Evolutionary conservation across 1,140 invertebrate species (phyloP).

Genomic region (Drosophila kepulauana): DNA sequence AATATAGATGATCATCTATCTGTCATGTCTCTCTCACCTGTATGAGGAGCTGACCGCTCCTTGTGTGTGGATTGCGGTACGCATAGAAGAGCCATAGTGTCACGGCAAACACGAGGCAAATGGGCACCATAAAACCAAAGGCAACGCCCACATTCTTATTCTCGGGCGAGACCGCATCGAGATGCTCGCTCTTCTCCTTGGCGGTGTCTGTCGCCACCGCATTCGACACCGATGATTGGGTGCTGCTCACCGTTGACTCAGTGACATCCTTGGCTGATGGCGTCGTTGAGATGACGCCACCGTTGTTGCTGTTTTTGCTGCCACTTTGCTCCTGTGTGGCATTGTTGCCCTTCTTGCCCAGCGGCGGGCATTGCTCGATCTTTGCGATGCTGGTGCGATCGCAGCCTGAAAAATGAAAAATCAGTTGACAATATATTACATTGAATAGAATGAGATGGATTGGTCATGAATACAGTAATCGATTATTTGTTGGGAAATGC

Average conservation of each 20-base stretch:
- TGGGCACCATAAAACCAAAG: conserved; percentile 80
- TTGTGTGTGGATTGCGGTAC: conserved; percentile 97
- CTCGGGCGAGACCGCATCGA: conserved; percentile 54
- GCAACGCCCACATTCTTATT: conserved; percentile 74
- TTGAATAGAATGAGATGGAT: conserved; percentile 1
- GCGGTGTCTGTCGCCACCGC: background rate
- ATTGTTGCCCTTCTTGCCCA: conserved; percentile 78
- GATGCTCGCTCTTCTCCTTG: conserved; percentile 44
- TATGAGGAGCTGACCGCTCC: conserved; percentile 98
- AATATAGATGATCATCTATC: background rate
- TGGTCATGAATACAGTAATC: background rate
- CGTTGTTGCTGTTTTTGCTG: conserved; percentile 12
- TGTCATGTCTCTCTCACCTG: conserved; percentile 88
- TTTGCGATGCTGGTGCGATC: conserved; percentile 86
- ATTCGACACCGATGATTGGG: conserved; percentile 18
- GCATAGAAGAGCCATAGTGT: conserved; percentile 95
- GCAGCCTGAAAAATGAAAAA: conserved; percentile 86
- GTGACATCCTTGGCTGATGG: conserved; percentile 30
- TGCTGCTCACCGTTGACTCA: conserved; percentile 59
- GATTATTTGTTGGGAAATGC: background rate
- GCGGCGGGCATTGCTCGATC: conserved; percentile 83
- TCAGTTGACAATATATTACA: background rate
- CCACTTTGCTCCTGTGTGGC: conserved; percentile 52
- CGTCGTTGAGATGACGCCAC: background rate
- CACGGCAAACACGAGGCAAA: conserved; percentile 84